Percentiles rank a stretch among this genome's conserved stretches.
Conservation (phyloP, 1,140 invertebrate genomes). For the Piezodorus guildinii region DNA sequence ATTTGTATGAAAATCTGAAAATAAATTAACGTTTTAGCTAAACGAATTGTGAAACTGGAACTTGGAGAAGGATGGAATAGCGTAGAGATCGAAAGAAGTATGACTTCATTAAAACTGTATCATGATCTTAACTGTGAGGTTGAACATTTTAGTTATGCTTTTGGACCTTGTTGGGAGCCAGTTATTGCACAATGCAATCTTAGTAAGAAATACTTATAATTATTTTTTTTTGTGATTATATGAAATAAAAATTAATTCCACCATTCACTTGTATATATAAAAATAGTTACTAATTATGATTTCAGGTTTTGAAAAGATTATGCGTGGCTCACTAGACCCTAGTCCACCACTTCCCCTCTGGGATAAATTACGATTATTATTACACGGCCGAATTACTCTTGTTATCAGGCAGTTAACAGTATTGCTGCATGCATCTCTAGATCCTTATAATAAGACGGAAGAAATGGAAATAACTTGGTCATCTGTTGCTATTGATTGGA, state of each 20-base stretch:
- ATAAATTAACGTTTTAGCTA: slow-evolving; percentile 42
- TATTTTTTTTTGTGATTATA: no score
- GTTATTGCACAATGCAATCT: slow-evolving; percentile 91
- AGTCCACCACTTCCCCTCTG: slow-evolving; percentile 89
- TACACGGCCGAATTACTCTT: slow-evolving; percentile 86
- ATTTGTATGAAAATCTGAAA: not conserved
- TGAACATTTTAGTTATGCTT: slow-evolving; percentile 77
- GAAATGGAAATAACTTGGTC: slow-evolving; percentile 97
- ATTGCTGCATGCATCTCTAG: slow-evolving; percentile 82
- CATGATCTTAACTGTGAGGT: slow-evolving; percentile 95
- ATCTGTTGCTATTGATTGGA: slow-evolving; percentile 87
- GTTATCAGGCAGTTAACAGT: slow-evolving; percentile 76
- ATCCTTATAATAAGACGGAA: slow-evolving; percentile 98
- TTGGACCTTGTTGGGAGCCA: slow-evolving; percentile 98
- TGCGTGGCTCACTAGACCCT: slow-evolving; percentile 80
- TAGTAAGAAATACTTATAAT: slow-evolving; percentile 40
- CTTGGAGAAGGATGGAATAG: slow-evolving; percentile 64
- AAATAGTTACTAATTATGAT: slow-evolving; percentile 30
- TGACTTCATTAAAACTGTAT: slow-evolving; percentile 93
- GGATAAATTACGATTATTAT: slow-evolving; percentile 88
- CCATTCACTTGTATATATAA: no score
- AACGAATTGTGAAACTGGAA: slow-evolving; percentile 55
- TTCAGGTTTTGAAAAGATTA: slow-evolving; percentile 68
- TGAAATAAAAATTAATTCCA: no score
- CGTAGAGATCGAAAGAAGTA: slow-evolving; percentile 63